Evolutionary conservation across 2,888 invertebrate species (phyloP), one percentile per base, ranked within the genome.

Genomic region (Erannis defoliaria): DNA sequence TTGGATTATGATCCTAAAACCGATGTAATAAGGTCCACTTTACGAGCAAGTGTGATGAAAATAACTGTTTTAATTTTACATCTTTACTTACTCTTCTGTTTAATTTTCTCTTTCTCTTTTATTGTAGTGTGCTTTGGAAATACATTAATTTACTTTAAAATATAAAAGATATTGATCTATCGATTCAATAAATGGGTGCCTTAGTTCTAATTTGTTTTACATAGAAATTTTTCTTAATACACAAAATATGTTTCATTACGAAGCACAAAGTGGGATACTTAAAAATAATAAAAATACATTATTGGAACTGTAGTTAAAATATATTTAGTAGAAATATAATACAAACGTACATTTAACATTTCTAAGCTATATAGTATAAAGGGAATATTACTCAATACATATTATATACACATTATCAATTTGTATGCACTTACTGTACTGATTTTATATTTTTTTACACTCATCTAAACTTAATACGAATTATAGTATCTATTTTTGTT

Each of bases 261-360:
- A 12, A 14, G 3, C 16, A 38, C 1, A 21, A 19, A 8, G 2
- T 5, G 1, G 8, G 4, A 9, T 55, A 19, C 5, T 14, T 14
- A 0, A 18, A 9, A 8, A 6, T 26, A 55, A 50, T 26, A 62
- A 57, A 57, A 62, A 48, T 18, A 45, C 23, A 23, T 43, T 43
- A 6, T 45, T 53, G 29, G 54, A 49, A 54, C 50, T 46, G 38
- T 43, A 53, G 38, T 49, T 46, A 19, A 38, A 38, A 45, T 56
- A 53, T 62, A 42, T 53, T 53, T 33, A 18, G 19, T 48, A 54
- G 40, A 38, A 38, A 40, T 50, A 38, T 40, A 29, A 29, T 40
- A 51, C 12, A 4, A 21, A 53, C n/a, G 14, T 35, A 49, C 21
- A 49, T 49, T 12, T 10, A n/a, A n/a, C 12, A 14, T 19, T 8